Evolutionary conservation across 1,140 invertebrate genomes (phyloP).

Genomic region (Arion vulgaris): DNA sequence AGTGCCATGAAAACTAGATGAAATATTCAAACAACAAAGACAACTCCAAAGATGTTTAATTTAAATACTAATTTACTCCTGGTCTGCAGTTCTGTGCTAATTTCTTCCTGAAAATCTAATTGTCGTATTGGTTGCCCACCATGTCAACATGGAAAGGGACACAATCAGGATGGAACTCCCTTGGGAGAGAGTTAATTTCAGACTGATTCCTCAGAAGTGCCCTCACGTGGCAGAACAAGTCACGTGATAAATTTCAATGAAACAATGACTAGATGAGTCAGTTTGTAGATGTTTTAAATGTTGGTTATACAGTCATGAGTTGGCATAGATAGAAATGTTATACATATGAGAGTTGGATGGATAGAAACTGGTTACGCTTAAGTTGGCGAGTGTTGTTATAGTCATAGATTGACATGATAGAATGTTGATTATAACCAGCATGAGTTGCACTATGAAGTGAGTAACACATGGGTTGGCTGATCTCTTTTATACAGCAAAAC

Average conservation of each 20-base stretch:
- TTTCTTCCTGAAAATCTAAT: slow-evolving; percentile 26
- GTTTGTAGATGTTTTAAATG: background rate
- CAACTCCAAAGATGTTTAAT: background rate
- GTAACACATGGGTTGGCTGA: no score
- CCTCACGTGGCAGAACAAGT: background rate
- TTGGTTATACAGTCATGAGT: background rate
- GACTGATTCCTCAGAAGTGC: background rate
- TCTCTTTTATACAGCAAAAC: no score
- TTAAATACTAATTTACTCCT: background rate
- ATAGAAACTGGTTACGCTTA: no score
- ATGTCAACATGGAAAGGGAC: slow-evolving; percentile 8
- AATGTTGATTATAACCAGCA: no score
- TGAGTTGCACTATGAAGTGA: no score
- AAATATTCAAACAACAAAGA: no score
- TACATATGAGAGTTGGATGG: no score
- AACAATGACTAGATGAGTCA: slow-evolving; percentile 17
- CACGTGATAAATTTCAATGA: background rate
- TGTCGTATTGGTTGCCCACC: background rate
- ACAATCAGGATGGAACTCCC: slow-evolving; percentile 22
- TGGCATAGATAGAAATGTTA: no score
- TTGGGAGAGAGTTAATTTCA: slow-evolving; percentile 17
- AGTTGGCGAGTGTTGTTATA: no score
- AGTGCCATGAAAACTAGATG: no score
- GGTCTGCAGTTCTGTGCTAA: background rate
- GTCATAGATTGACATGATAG: no score